phyloP scores from a whole-genome alignment of 1,140 invertebrate genomes.

The Hyles vespertilio region DNA sequence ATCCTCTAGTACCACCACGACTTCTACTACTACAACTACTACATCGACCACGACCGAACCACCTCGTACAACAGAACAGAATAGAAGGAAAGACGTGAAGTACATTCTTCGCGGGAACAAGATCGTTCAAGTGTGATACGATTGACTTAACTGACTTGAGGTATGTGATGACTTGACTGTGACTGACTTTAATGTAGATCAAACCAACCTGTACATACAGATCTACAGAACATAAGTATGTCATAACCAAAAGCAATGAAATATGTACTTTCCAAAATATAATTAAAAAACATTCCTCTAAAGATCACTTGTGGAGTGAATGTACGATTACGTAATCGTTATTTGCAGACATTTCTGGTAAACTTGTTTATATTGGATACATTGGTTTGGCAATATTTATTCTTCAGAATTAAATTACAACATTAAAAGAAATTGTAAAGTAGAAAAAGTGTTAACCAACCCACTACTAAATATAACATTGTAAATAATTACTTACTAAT shows the following conservation, averaged over 20 bases:
- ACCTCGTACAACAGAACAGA: conserved; percentile 32
- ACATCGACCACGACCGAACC: conserved; percentile 32
- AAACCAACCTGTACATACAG: background rate
- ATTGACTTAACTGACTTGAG: conserved; percentile 60
- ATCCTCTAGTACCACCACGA: conserved; percentile 23
- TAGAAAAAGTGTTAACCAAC: too few relatives aligned
- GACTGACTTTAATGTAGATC: conserved; percentile 22
- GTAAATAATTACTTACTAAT: too few relatives aligned
- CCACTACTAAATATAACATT: too few relatives aligned
- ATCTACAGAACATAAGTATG: background rate
- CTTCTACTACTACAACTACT: conserved; percentile 31
- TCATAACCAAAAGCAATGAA: background rate
- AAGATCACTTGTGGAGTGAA: too few relatives aligned
- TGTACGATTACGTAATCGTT: too few relatives aligned
- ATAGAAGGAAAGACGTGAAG: conserved; percentile 62
- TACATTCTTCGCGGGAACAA: conserved; percentile 65
- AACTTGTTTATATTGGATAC: too few relatives aligned
- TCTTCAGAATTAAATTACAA: too few relatives aligned
- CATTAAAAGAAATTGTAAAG: too few relatives aligned
- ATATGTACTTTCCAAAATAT: background rate
- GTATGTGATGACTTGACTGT: conserved; percentile 44
- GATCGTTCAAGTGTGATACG: conserved; percentile 66
- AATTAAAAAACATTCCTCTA: too few relatives aligned
- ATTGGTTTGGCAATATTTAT: too few relatives aligned
- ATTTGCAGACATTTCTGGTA: too few relatives aligned